phyloP scores from a whole-genome alignment of 2,797 vertebrate species.

The Pseudocheirus occidentalis region DNA sequence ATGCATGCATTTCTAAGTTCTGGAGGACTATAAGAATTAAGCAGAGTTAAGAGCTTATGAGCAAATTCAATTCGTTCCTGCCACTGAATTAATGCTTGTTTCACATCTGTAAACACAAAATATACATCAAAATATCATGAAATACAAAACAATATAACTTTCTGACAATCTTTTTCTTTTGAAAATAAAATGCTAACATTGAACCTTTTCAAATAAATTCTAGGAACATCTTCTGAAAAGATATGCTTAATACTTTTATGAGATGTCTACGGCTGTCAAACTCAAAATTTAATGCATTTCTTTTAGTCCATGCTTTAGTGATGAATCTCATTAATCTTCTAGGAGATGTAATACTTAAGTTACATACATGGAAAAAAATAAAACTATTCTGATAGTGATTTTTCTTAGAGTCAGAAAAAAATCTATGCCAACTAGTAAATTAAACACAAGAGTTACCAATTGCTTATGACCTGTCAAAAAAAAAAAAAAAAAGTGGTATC shows the following conservation, averaged over 20 bases:
- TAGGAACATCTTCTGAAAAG: constrained; percentile 43
- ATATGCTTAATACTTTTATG: constrained; percentile 36
- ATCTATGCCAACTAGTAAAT: constrained; percentile 6
- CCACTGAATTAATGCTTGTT: constrained; percentile 99
- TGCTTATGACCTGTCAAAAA: background rate
- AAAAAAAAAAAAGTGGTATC: background rate
- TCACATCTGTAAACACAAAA: constrained; percentile 92
- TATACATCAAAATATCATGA: constrained; percentile 42
- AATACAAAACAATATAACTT: constrained; percentile 14
- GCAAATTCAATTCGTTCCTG: constrained; percentile 99
- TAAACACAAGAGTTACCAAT: constrained; percentile 1
- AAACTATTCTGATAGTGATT: constrained; percentile 15
- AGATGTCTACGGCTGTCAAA: constrained; percentile 31
- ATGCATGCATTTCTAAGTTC: constrained; percentile 97
- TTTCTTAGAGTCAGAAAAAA: constrained; percentile 59
- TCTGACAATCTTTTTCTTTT: constrained; percentile 48
- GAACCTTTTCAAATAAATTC: constrained; percentile 52
- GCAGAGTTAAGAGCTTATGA: constrained; percentile 96
- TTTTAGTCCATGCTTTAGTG: constrained; percentile 38
- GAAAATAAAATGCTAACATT: constrained; percentile 48
- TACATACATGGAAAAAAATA: constrained; percentile 23
- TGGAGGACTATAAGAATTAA: constrained; percentile 98
- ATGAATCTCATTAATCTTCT: background rate
- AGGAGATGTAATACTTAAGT: constrained; percentile 14
- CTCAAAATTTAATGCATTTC: constrained; percentile 21